Percentiles rank a stretch among this genome's conserved stretches.
Conservation (phyloP, 2,113 vertebrate species). For the Tympanuchus pallidicinctus region DNA sequence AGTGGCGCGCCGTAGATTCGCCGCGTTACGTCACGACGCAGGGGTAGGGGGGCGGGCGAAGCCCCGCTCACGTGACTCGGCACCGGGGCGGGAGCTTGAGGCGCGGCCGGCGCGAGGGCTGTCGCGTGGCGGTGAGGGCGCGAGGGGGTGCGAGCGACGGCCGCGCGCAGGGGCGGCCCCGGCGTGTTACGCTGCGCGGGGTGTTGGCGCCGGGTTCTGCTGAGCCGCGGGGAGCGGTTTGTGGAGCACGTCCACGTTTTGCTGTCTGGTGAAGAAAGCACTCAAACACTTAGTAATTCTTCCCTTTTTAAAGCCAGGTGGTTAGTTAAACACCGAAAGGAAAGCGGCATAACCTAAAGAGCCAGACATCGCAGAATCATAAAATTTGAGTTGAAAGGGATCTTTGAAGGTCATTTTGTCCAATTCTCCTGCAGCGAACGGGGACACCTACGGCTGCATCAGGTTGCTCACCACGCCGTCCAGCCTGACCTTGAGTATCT, state of each 20-base stretch:
- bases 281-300: rapidly evolving
- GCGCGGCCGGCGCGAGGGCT: neutral
- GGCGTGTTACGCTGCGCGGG: neutral
- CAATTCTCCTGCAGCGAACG: too few relatives aligned
- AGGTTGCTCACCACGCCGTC: too few relatives aligned
- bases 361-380: rapidly evolving
- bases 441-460: too few relatives aligned
- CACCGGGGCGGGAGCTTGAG: neutral
- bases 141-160: neutral
- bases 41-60: neutral
- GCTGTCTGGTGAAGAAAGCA: neutral
- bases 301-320: neutral
- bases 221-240: too few relatives aligned
- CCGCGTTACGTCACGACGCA: constrained; percentile 50
- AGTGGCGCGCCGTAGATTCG: constrained; percentile 90
- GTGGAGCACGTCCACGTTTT: rapidly evolving
- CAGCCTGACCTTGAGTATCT: too few relatives aligned
- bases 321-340: rapidly evolving
- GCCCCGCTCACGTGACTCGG: neutral
- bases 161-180: neutral
- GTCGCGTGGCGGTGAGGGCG: too few relatives aligned
- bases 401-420: too few relatives aligned
- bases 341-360: rapidly evolving
- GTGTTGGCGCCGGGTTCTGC: neutral
- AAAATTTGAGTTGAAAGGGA: too few relatives aligned